These are phyloP conservation scores for Abscondita cerata DNA, from an alignment of 2,888 invertebrate genomes.

Conservation along the genomic window DNA sequence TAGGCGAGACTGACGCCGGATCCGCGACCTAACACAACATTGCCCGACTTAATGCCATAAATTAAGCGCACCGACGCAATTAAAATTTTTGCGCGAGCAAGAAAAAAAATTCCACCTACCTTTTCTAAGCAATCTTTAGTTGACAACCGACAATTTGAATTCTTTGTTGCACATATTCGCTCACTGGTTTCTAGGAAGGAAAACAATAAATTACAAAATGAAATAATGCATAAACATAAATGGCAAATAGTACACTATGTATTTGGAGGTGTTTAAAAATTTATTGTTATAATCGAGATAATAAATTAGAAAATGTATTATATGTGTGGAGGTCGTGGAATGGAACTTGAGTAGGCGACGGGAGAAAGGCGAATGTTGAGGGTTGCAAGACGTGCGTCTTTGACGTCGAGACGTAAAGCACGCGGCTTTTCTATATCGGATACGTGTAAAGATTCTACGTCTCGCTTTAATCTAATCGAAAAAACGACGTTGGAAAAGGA, in stretches of 20 bases:
- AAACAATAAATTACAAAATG: conserved; percentile 6
- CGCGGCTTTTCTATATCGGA: conserved; percentile 21
- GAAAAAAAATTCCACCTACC: conserved; percentile 1
- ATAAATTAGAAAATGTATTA: conserved; percentile 24
- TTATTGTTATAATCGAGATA: conserved; percentile 18
- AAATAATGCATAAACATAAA: conserved; percentile 10
- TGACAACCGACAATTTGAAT: not conserved
- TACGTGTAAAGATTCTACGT: conserved; percentile 19
- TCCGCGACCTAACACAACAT: conserved; percentile 51
- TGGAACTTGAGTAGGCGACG: conserved; percentile 41
- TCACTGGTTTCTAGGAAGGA: conserved; percentile 17
- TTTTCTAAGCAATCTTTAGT: not conserved
- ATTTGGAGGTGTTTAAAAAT: conserved; percentile 26
- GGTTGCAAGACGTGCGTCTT: conserved; percentile 45
- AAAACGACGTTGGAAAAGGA: conserved; percentile 37
- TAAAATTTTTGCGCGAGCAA: conserved; percentile 13
- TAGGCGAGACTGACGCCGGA: conserved; percentile 45
- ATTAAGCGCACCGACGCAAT: conserved; percentile 43
- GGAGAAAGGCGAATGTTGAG: conserved; percentile 52
- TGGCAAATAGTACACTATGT: conserved; percentile 6
- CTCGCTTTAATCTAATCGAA: conserved; percentile 17
- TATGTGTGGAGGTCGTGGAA: conserved; percentile 25
- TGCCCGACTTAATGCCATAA: conserved; percentile 48
- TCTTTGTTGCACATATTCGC: conserved; percentile 24
- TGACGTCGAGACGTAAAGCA: conserved; percentile 47